These are phyloP conservation scores for Drosophila lacertosa DNA, from an alignment of 1,140 invertebrate species.

Conservation along the genomic window DNA sequence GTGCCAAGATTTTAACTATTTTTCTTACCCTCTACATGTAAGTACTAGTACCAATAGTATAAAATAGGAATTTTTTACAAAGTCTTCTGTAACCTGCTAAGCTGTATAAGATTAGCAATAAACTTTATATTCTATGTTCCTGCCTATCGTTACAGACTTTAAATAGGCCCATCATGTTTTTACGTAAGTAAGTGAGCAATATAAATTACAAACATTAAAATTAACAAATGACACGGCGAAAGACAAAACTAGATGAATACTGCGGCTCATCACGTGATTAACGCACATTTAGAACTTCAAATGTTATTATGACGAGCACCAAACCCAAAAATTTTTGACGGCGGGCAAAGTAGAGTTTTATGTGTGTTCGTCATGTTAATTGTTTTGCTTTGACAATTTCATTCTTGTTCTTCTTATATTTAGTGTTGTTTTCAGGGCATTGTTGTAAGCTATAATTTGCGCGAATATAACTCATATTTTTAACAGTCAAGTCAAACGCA, in stretches of 20 bases:
- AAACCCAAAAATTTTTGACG: slow-evolving; percentile 21
- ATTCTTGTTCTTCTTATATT: slow-evolving; percentile 39
- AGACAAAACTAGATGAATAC: slow-evolving; percentile 21
- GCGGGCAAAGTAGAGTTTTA: slow-evolving; percentile 60
- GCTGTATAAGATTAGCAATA: slow-evolving; percentile 32
- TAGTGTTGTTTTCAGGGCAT: slow-evolving; percentile 25
- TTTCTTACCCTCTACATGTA: slow-evolving; percentile 54
- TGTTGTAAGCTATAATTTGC: slow-evolving; percentile 77
- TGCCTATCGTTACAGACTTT: slow-evolving; percentile 9
- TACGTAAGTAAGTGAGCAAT: slow-evolving; percentile 54
- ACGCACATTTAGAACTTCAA: slow-evolving; percentile 62
- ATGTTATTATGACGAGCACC: slow-evolving; percentile 55
- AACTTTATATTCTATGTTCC: not conserved
- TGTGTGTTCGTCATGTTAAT: slow-evolving; percentile 82
- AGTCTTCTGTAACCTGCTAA: slow-evolving; percentile 37
- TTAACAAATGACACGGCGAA: slow-evolving; percentile 69
- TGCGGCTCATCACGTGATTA: slow-evolving; percentile 63
- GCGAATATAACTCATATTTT: slow-evolving; percentile 75
- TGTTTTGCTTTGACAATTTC: slow-evolving; percentile 53
- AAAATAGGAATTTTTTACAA: slow-evolving; percentile 73
- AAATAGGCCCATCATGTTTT: not conserved
- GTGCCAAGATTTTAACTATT: slow-evolving; percentile 52
- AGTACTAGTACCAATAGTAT: slow-evolving; percentile 55
- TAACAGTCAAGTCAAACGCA: slow-evolving; percentile 64
- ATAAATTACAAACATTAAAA: slow-evolving; percentile 75